A percentile compares a stretch with the other conserved stretches of the same genome.
phyloP scores from a whole-genome alignment of 2,797 vertebrate species.

The Amblyopsis hoosieri region DNA sequence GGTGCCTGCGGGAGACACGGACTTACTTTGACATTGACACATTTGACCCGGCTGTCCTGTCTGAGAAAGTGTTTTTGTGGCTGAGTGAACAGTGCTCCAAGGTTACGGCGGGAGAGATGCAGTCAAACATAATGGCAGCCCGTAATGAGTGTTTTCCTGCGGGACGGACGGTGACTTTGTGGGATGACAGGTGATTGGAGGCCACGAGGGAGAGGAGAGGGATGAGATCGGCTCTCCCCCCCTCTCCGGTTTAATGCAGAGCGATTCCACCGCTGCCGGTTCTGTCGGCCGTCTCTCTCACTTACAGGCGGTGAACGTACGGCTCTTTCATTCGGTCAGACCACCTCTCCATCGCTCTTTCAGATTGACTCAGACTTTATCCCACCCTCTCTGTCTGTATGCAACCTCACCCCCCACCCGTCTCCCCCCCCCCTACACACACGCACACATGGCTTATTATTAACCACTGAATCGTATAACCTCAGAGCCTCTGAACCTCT shows the following conservation, averaged over 20 bases:
- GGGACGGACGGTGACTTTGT: conserved; percentile 73
- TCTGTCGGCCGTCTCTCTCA: too few relatives aligned
- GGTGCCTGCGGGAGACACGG: conserved; percentile 37
- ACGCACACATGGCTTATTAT: conserved; percentile 2
- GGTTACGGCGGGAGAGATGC: conserved; percentile 62
- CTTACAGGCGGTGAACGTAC: too few relatives aligned
- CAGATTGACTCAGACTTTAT: too few relatives aligned
- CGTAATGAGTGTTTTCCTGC: conserved; percentile 71
- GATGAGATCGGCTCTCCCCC: conserved; percentile 8
- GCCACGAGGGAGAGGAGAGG: conserved; percentile 49
- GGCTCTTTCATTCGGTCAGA: too few relatives aligned
- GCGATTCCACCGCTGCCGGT: conserved; percentile 16
- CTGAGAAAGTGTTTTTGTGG: conserved; percentile 64
- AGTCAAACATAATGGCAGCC: conserved; percentile 68
- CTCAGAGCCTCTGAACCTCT: background rate
- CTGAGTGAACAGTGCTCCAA: conserved; percentile 73
- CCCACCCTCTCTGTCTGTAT: too few relatives aligned
- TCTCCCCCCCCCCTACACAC: too few relatives aligned
- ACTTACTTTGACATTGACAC: conserved; percentile 64
- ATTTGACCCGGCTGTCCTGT: conserved; percentile 54
- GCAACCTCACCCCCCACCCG: too few relatives aligned
- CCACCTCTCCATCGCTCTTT: too few relatives aligned
- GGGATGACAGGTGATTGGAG: conserved; percentile 69
- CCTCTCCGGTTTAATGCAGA: conserved; percentile 50
- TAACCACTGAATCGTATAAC: conserved; percentile 11